Conservation (phyloP, 2,113 vertebrate species). For the Notiomystis cincta region DNA sequence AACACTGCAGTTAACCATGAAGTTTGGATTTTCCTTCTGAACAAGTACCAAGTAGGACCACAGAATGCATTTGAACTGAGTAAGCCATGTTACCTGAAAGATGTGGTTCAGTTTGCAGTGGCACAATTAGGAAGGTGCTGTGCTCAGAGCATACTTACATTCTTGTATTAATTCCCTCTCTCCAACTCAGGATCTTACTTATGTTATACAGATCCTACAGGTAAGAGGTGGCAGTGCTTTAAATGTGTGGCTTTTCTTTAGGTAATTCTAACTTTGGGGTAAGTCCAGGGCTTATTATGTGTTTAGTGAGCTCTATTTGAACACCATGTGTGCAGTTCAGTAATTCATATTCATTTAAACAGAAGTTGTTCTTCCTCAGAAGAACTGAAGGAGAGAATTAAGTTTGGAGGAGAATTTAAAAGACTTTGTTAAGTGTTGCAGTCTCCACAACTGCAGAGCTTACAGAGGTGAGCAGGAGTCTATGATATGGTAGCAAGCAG, state of each 20-base stretch:
- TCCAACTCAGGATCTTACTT: neutral
- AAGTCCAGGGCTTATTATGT: neutral
- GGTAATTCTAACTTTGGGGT: neutral
- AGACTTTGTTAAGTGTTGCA: neutral
- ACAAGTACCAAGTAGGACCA: neutral
- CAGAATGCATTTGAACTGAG: neutral
- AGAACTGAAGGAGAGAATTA: neutral
- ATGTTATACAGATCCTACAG: neutral
- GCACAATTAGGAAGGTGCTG: neutral
- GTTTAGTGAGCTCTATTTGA: neutral
- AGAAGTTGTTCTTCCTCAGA: neutral
- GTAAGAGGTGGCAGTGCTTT: neutral
- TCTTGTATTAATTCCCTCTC: neutral
- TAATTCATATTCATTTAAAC: neutral
- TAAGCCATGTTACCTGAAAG: neutral
- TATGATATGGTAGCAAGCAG: neutral
- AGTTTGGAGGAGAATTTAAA: neutral
- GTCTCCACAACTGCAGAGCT: neutral
- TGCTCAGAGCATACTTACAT: neutral
- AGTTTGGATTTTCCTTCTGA: neutral
- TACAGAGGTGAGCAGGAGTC: neutral
- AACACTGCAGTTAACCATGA: neutral
- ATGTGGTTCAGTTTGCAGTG: neutral
- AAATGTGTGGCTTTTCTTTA: neutral
- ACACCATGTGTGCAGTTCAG: neutral